Evolutionary conservation across 2,113 vertebrate genomes (phyloP).

Genomic region (Ascaphus truei): DNA sequence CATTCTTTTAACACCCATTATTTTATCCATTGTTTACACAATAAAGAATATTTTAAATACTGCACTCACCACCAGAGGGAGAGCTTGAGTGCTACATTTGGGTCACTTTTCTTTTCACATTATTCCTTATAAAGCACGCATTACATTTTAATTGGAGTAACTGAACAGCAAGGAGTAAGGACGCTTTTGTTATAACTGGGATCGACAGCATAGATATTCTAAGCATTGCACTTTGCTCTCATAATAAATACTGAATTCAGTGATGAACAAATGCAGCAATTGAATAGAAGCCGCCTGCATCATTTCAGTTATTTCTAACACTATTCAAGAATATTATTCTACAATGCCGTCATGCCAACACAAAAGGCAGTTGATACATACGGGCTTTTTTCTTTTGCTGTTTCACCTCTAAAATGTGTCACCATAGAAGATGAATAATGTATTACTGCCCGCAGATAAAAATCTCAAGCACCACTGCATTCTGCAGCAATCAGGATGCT

Average conservation of each 20-base stretch:
- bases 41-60: no score
- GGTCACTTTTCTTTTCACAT: no score
- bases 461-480: background rate
- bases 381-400: background rate
- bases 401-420: conserved; percentile 32
- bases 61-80: no score
- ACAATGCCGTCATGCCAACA: background rate
- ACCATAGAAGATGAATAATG: conserved; percentile 30
- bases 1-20: no score
- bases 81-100: no score
- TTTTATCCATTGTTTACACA: no score
- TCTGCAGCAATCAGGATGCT: background rate
- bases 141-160: conserved; percentile 2
- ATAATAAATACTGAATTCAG: conserved; percentile 9
- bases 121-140: background rate
- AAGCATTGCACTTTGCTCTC: background rate
- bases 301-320: background rate
- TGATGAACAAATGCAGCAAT: conserved; percentile 17
- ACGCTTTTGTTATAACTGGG: conserved; percentile 1
- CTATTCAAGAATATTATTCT: background rate
- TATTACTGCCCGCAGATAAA: conserved; percentile 19
- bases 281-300: background rate
- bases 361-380: conserved; percentile 10
- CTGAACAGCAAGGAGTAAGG: conserved; percentile 6
- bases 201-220: background rate